Evolutionary conservation across 92 coral and sea anemone species (phyloP).

Genomic region (Phymanthus crucifer): DNA sequence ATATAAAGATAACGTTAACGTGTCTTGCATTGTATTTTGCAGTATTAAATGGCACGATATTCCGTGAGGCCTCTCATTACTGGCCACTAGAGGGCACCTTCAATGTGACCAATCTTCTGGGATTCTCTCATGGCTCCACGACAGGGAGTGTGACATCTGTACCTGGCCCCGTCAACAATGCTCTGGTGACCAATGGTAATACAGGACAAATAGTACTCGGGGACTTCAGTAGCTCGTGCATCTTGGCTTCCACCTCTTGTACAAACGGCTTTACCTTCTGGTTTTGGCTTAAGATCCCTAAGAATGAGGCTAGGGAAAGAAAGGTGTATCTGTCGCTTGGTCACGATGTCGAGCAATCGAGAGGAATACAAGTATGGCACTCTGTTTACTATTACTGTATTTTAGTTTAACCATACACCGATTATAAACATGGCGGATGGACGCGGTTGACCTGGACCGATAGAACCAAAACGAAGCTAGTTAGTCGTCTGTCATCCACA

Average conservation of each 20-base stretch:
- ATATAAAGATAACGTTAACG: no score
- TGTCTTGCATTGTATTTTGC: background rate
- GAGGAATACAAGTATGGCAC: slow-evolving; percentile 25
- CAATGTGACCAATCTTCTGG: slow-evolving; percentile 5
- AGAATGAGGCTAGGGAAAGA: slow-evolving; percentile 13
- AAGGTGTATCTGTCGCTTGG: slow-evolving; percentile 23
- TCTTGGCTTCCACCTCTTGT: slow-evolving; percentile 10
- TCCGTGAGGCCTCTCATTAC: slow-evolving; percentile 19
- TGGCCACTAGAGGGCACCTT: slow-evolving; percentile 34
- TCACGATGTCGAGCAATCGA: background rate
- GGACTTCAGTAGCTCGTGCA: slow-evolving; percentile 17
- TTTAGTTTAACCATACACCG: no score
- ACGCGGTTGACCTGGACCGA: no score
- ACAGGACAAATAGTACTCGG: slow-evolving; percentile 31
- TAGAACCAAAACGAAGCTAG: no score
- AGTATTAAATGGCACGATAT: slow-evolving; percentile 6
- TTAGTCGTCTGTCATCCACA: no score
- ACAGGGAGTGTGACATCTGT: slow-evolving; percentile 3
- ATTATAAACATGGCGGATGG: no score
- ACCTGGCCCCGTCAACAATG: slow-evolving; percentile 25
- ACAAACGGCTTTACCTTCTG: slow-evolving; percentile 20
- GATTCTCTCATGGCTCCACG: slow-evolving; percentile 6
- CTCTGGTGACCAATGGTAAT: slow-evolving; percentile 18
- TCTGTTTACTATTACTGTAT: background rate
- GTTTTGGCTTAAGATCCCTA: slow-evolving; percentile 30